Percentiles rank a stretch among this genome's conserved stretches.
phyloP scores from a whole-genome alignment of 1,140 invertebrate species.

The Solenopsis fugax region DNA sequence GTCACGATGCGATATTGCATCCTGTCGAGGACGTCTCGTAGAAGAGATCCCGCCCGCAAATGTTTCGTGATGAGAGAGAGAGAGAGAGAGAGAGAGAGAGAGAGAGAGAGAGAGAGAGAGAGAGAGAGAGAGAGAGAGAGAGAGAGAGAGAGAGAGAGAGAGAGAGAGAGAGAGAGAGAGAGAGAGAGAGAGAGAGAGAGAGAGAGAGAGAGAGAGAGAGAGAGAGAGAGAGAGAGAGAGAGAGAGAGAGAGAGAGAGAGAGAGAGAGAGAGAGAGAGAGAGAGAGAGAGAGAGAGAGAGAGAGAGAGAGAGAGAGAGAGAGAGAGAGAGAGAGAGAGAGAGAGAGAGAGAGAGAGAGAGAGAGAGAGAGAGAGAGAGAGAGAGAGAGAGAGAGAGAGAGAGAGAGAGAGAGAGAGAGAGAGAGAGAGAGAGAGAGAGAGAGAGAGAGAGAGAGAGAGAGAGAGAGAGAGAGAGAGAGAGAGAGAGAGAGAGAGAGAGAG shows the following conservation, averaged over 20 bases:
- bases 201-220: slow-evolving; percentile 15
- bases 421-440: slow-evolving; percentile 12
- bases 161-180: slow-evolving; percentile 15
- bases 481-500: slow-evolving; percentile 15
- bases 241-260: slow-evolving; percentile 15
- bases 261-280: slow-evolving; percentile 12
- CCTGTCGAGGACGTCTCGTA: slow-evolving; percentile 16
- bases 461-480: slow-evolving; percentile 12
- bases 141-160: slow-evolving; percentile 12
- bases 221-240: slow-evolving; percentile 12
- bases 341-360: slow-evolving; percentile 12
- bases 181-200: slow-evolving; percentile 12
- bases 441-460: slow-evolving; percentile 15
- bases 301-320: slow-evolving; percentile 12
- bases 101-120: slow-evolving; percentile 12
- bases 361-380: slow-evolving; percentile 15
- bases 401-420: slow-evolving; percentile 15
- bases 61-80: slow-evolving; percentile 26
- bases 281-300: slow-evolving; percentile 15
- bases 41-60: slow-evolving; percentile 17
- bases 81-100: slow-evolving; percentile 8
- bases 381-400: slow-evolving; percentile 12
- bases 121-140: slow-evolving; percentile 15
- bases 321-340: slow-evolving; percentile 15
- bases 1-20: slow-evolving; percentile 30